Base-by-base conservation (phyloP, 2,797 vertebrate genomes). In the Myotis planiceps region DNA sequence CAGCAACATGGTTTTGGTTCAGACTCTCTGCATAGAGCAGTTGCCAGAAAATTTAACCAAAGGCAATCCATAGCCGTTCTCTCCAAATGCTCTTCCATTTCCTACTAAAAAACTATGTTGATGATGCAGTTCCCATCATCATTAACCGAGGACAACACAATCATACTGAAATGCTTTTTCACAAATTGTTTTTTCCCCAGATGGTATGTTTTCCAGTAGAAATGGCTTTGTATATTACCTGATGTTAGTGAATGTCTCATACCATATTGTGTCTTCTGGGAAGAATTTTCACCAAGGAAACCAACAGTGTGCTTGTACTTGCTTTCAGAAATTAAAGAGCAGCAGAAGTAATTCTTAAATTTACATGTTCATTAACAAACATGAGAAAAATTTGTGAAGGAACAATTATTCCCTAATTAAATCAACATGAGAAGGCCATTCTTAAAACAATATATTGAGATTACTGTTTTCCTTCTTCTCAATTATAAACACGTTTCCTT, bases 181-280 rank as follows among this genome's bases (percentile, higher is more conserved):
- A 72, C 78, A 96, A 95, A 94, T 72, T 69, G 60, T 55, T 74
- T 81, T 82, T 80, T 65, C 6, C 49, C 96, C 92, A 97, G 87
- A 95, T 94, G 96, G 93, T 21, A 80, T 83, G 42, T 75, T 94
- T 94, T 97, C 79, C 29, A 49, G 69, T 69, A 88, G 95, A 92
- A 88, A 96, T 96, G 69, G 34, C 19, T 96, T 76, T 42, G 23
- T 53, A 23, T 69, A 68, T 63, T 85, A 74, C 84, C 90, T 85
- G 65, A 90, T 97, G 90, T 88, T 94, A 79, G 34, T 45, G 60
- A 69, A 21, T 37, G 76, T 63, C 58, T 96, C 92, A 88, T 15
- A 68, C 78, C 74, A 72, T 58, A 72, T 79, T 93, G 68, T 83
- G 68, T 94, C 92, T 92, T 88, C 74, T 60, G 51, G 79, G 69